Percentiles rank a stretch among this genome's conserved stretches.
Evolutionary conservation across 2,797 vertebrate genomes (phyloP).

Genomic region (Aphelocoma californica): DNA sequence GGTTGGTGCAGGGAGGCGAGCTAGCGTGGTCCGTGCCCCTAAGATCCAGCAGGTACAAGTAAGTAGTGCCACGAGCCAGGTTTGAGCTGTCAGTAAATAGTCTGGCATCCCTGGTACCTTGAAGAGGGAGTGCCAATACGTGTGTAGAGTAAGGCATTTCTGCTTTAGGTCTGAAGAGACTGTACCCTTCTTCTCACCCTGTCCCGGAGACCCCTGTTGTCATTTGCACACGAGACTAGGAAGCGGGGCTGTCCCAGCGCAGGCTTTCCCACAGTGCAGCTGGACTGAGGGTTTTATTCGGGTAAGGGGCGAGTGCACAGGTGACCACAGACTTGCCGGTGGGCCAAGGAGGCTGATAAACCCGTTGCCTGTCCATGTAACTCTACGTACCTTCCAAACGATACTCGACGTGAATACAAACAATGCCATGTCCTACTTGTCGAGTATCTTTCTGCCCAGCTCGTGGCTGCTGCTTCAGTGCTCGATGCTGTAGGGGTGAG

Average conservation of each 20-base stretch:
- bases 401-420: fast-evolving
- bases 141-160: neutral
- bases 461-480: fast-evolving
- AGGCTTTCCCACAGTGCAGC: fast-evolving
- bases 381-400: fast-evolving
- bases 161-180: neutral
- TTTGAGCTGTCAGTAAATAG: neutral
- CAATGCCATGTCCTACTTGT: neutral
- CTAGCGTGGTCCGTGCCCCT: neutral
- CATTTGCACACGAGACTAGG: fast-evolving
- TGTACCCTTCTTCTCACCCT: too few relatives aligned
- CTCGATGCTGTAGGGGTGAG: fast-evolving
- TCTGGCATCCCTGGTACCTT: neutral
- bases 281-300: neutral
- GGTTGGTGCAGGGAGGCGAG: neutral
- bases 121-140: fast-evolving
- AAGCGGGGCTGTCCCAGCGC: fast-evolving
- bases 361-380: neutral
- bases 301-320: too few relatives aligned
- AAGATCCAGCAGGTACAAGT: neutral
- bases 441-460: neutral
- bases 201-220: fast-evolving
- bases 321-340: neutral
- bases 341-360: too few relatives aligned
- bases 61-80: neutral